Evolutionary conservation across 2,888 invertebrate genomes (phyloP), one percentile per base, ranked within the genome.

Genomic region (Cheilosia variabilis): DNA sequence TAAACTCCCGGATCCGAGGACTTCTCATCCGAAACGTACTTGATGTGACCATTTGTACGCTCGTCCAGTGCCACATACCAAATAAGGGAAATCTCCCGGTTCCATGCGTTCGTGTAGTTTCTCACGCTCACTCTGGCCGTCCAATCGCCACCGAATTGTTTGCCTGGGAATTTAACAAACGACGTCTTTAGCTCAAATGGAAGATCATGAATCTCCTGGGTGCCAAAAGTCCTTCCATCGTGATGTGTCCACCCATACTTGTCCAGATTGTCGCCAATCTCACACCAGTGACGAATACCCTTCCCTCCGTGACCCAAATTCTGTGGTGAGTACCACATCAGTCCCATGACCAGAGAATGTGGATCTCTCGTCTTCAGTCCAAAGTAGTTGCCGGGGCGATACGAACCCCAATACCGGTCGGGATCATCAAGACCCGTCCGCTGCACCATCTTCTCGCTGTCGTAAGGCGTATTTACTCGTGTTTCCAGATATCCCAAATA

Each of bases 311-410:
- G 94, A 0, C 94, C 93, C 31, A 96, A 90, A 88, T 94, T 93
- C 2, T 94, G 94, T 0, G 96, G 96, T 87, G 96, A 95, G 90
- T 99, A 98, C 99, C 99, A 99, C 98, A 99, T 98, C 24, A 99
- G 93, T 0, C 99, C 99, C 89, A 97, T 96, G 0, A 98, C 96
- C 0, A 98, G 94, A 0, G 99, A 98, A 71, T 95, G 93, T 0
- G 98, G 97, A 90, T 97, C 97, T 69, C 99, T 93, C 0, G 97
- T 97, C 93, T 98, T 97, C 90, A 99, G 92, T 0, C 98, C 98
- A 91, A 98, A 96, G 92, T 98, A 98, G 2, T 95, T 94, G 0
- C 97, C 96, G 0, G 98, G 95, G 27, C 98, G 92, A 91, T 99
- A 99, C 0, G 96, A 95, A 9, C 99, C 99, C 99, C 99, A 99